Base-by-base conservation (phyloP, 2,113 vertebrate genomes). In the Camelus dromedarius region DNA sequence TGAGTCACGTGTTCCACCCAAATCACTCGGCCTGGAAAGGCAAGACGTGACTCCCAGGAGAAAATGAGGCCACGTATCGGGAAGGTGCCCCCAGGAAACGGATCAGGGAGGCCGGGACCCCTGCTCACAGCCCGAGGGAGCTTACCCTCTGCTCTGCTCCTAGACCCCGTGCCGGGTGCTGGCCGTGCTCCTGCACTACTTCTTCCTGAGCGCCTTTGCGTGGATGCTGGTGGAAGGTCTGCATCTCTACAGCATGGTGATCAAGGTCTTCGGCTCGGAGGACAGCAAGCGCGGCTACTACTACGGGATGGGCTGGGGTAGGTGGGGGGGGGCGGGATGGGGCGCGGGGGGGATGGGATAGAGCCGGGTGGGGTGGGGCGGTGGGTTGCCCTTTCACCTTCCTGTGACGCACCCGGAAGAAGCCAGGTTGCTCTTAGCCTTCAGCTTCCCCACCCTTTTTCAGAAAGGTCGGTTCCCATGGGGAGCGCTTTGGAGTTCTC, bases 151-250 rank as follows among this genome's bases (percentile, higher is more conserved):
- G 32, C 73, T 5, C 62, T 35, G 11, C 6, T 80, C 94, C 26
- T 97, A 99, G 99, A 94, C 99, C n/a, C 99, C 99, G 9, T 99
- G 99, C 98, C 99, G 98, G 96, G 98, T 99, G 62, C 98, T 99
- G 98, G 99, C 99, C 0, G 94, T 99, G 85, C 99, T 99, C 28
- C 99, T 99, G n/a, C 99, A 99, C 97, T 99, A 99, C 99, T 99
- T 99, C 99, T 99, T 99, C 98, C 98, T 99, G 98, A 99, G 99
- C 70, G 99, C 99, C 1, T 99, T 99, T 73, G 99, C 99, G 0
- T 99, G 99, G 99, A 99, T 99, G 99, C 98, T 99, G 97, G 99
- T 99, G 97, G 99, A 99, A 97, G 99, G 99, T 38, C 99, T 99
- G 93, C 99, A 99, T 96, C 99, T 99, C 42, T 99, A 99, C 99